phyloP scores from a whole-genome alignment of 2,797 vertebrate species.

The Phrynocephalus forsythii region DNA sequence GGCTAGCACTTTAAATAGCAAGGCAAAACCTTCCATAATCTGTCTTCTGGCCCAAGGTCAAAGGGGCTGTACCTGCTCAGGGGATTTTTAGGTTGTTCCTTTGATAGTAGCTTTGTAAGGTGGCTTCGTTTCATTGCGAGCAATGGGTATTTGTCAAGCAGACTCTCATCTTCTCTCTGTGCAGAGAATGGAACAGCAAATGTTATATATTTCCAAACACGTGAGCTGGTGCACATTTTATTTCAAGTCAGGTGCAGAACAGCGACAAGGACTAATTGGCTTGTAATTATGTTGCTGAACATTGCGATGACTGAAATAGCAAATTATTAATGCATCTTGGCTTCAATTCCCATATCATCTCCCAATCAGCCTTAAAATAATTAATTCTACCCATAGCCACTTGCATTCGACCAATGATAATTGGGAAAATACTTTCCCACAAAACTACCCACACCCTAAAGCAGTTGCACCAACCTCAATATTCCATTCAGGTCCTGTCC shows the following conservation, averaged over 20 bases:
- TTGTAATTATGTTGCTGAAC: conserved; percentile 24
- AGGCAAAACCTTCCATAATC: not conserved
- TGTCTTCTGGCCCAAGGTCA: not conserved
- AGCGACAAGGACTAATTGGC: conserved; percentile 9
- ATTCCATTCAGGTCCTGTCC: not conserved
- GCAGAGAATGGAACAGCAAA: not conserved
- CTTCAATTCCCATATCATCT: conserved; percentile 13
- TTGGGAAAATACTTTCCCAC: not conserved
- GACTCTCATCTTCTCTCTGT: not conserved
- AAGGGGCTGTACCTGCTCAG: not conserved
- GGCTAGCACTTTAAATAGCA: not conserved
- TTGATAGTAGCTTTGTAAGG: not conserved
- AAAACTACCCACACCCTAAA: not conserved
- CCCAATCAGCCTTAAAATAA: not conserved
- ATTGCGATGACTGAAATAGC: not conserved
- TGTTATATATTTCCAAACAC: not conserved
- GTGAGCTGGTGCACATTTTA: not conserved
- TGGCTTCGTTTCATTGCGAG: not conserved
- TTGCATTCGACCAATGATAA: conserved; percentile 1
- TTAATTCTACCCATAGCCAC: not conserved
- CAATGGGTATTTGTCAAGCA: not conserved
- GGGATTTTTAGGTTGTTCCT: not conserved
- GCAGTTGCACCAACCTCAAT: not conserved
- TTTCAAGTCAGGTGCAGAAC: not conserved
- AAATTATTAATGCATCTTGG: conserved; percentile 20